Evolutionary conservation across 2,797 vertebrate genomes (phyloP), one percentile per base, ranked within the genome.

Genomic region (Notolepis coatsorum): DNA sequence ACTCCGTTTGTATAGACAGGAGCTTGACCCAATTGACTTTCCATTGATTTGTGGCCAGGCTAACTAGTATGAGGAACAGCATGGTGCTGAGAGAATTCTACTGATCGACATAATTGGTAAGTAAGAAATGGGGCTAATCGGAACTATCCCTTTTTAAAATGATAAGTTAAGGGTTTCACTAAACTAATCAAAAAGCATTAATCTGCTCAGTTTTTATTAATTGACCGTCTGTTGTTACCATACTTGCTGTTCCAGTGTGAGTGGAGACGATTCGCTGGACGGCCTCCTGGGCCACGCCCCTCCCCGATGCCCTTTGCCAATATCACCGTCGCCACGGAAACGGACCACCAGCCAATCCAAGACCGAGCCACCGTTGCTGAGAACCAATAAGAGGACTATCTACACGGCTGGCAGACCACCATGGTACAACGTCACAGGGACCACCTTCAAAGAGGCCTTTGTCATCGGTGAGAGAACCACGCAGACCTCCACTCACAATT

Each of bases 381-480:
- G 94, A 73, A 96, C 95, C 27, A 92, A 91, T 84, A 96, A 95
- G 41, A 89, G 95, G 61, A 97, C 95, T 21, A 96, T 96, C 75
- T 97, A 96, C 89, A 96, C 95, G 0, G 95, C 95, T 0, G 95
- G 95, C 10, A 82, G 95, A 10, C 95, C 95, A 0, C 95, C 95
- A 0, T 96, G 95, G 95, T 96, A 97, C 92, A 96, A 95, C 38
- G 95, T 96, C 73, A 94, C 94, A 0, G 95, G 95, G 43, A 95
- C 94, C 50, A 96, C 93, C 13, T 96, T 96, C 75, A 96, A 95
- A 64, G 95, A 96, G 83, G 95, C 95, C 49, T 96, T 96, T 18
- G 95, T 96, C 13, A 96, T 96, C 15, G 95, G 95, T 96, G 75
- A 81, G 85, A 37, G 4, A 42, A 9, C 18, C 2, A n/a, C 10